Percentiles rank a stretch among this genome's conserved stretches.
These are phyloP conservation scores for Cistogaster globosa DNA, from an alignment of 2,888 invertebrate genomes.

Conservation along the genomic window DNA sequence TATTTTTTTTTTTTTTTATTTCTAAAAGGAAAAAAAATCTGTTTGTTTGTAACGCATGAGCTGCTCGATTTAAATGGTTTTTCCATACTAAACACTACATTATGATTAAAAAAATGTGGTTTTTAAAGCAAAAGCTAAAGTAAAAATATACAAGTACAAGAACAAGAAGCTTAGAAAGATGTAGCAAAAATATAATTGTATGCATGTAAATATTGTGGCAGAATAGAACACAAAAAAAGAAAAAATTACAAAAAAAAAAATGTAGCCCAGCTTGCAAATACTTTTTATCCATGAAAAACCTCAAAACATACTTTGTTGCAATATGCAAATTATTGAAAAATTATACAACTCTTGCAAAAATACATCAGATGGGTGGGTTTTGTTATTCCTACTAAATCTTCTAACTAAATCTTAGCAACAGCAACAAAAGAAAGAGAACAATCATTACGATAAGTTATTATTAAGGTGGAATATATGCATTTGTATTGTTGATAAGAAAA, in stretches of 20 bases:
- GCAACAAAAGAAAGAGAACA: slow-evolving; percentile 17
- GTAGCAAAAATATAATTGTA: slow-evolving; percentile 37
- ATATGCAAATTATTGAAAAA: slow-evolving; percentile 65
- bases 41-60: slow-evolving; percentile 59
- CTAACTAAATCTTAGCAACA: slow-evolving; percentile 13
- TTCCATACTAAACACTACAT: slow-evolving; percentile 58
- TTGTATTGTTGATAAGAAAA: background rate
- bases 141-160: background rate
- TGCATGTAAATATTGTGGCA: slow-evolving; percentile 61
- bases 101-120: slow-evolving; percentile 51
- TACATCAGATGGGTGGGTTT: slow-evolving; percentile 65
- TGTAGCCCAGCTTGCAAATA: slow-evolving; percentile 61
- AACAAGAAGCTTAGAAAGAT: slow-evolving; percentile 58
- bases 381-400: slow-evolving; percentile 52
- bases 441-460: slow-evolving; percentile 44
- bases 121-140: slow-evolving; percentile 46
- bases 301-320: slow-evolving; percentile 47
- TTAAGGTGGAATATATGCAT: slow-evolving; percentile 10
- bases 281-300: slow-evolving; percentile 27
- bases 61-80: slow-evolving; percentile 60
- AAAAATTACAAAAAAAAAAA: slow-evolving; percentile 39
- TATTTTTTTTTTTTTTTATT: slow-evolving; percentile 11
- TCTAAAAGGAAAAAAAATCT: slow-evolving; percentile 12
- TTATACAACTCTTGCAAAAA: slow-evolving; percentile 54
- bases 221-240: slow-evolving; percentile 16